Evolutionary conservation across 2,888 invertebrate genomes (phyloP).

Genomic region (Pristionchus exspectatus): DNA sequence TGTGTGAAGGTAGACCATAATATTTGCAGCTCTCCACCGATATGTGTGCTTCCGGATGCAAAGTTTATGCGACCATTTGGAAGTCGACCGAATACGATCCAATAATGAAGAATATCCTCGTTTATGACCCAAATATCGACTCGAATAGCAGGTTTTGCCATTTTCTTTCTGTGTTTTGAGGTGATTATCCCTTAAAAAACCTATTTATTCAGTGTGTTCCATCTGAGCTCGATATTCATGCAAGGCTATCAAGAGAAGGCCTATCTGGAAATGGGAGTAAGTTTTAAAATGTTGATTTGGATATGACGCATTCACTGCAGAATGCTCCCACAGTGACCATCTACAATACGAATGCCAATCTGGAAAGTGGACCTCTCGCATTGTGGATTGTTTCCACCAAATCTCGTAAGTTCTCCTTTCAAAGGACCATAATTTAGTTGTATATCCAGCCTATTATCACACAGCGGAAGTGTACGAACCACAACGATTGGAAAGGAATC

Average conservation of each 20-base stretch:
- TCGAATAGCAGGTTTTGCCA: neutral
- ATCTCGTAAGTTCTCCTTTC: neutral
- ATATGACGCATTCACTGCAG: neutral
- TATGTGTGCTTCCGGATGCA: neutral
- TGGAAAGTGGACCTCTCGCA: neutral
- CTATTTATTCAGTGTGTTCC: neutral
- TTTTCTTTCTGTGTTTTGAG: neutral
- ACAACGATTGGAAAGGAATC: neutral
- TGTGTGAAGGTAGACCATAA: neutral
- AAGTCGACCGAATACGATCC: neutral
- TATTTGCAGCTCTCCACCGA: neutral
- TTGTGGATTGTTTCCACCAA: neutral
- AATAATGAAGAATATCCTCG: neutral
- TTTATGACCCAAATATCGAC: neutral
- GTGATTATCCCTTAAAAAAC: too few species aligned
- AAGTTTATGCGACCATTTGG: neutral
- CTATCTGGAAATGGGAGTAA: constrained; percentile 9
- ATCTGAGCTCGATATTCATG: neutral
- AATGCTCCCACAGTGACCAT: neutral
- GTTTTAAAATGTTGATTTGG: neutral
- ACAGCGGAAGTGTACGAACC: constrained; percentile 10
- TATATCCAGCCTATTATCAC: neutral
- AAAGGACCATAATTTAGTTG: neutral
- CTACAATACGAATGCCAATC: neutral
- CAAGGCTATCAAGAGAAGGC: neutral